Evolutionary conservation across 2,888 invertebrate genomes (phyloP).

Genomic region (Ornithoptera priamus): DNA sequence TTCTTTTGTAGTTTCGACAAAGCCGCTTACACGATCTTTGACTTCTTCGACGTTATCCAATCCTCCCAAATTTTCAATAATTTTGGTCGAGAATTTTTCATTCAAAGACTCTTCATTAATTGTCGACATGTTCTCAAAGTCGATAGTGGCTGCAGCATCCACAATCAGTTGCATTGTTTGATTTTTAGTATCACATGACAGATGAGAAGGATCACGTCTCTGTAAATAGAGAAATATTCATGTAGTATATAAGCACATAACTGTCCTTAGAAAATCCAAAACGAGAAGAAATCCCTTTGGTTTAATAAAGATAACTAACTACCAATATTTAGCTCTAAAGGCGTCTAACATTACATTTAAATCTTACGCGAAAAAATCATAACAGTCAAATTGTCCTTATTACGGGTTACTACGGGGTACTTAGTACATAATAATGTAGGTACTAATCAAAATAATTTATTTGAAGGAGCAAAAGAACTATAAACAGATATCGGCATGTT

Average conservation of each 20-base stretch:
- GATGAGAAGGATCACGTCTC: constrained; percentile 32
- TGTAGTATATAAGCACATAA: not conserved
- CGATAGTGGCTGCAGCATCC: constrained; percentile 51
- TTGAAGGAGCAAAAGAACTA: too few species aligned
- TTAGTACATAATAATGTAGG: too few species aligned
- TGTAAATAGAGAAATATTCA: constrained; percentile 43
- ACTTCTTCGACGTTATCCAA: constrained; percentile 39
- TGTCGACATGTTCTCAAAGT: constrained; percentile 59
- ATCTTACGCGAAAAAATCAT: too few species aligned
- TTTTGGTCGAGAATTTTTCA: constrained; percentile 43
- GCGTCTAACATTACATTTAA: too few species aligned
- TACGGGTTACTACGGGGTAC: too few species aligned
- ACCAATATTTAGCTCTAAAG: too few species aligned
- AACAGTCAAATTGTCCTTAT: too few species aligned
- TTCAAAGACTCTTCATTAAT: constrained; percentile 45
- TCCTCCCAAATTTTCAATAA: constrained; percentile 40
- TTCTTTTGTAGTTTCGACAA: not conserved
- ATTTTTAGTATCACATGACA: constrained; percentile 18
- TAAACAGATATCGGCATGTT: too few species aligned
- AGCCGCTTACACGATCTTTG: not conserved
- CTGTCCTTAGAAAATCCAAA: not conserved
- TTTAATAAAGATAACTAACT: too few species aligned
- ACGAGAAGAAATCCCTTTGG: not conserved
- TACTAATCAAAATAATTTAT: too few species aligned
- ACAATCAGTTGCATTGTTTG: constrained; percentile 71